Conservation (phyloP, 2,888 invertebrate genomes). For the Cotesia congregata region DNA sequence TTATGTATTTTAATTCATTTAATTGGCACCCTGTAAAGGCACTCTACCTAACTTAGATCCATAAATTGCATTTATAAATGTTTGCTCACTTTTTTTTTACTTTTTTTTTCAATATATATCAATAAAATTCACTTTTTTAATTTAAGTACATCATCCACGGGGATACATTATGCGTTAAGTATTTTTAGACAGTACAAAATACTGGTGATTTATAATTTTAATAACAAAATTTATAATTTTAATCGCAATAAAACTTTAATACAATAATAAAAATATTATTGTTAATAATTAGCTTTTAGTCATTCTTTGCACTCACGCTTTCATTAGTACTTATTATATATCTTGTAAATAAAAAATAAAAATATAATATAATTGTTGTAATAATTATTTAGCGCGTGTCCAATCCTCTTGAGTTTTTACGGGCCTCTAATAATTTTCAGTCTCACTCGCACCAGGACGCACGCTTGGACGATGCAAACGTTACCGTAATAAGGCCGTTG, state of each 20-base stretch:
- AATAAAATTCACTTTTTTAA: conserved; percentile 43
- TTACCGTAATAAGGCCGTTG: conserved; percentile 44
- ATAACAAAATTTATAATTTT: conserved; percentile 27
- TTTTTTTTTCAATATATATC: conserved; percentile 17
- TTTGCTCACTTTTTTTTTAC: too few species aligned
- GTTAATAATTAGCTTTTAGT: conserved; percentile 21
- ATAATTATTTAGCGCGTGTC: conserved; percentile 39
- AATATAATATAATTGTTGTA: conserved; percentile 19
- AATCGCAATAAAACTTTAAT: not conserved
- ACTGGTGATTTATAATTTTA: conserved; percentile 56
- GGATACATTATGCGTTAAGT: conserved; percentile 62
- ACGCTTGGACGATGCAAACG: conserved; percentile 46
- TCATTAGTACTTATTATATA: not conserved
- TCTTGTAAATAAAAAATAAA: not conserved
- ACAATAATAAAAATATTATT: not conserved
- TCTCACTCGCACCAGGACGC: conserved; percentile 62
- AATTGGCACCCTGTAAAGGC: conserved; percentile 43
- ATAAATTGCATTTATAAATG: conserved; percentile 5
- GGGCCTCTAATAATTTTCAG: conserved; percentile 60
- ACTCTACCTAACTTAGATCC: conserved; percentile 38
- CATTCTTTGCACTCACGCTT: conserved; percentile 5
- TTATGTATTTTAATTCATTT: conserved; percentile 23
- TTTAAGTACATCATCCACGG: conserved; percentile 69
- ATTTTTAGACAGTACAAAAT: conserved; percentile 62
- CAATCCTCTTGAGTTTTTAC: conserved; percentile 36